Percentiles rank a stretch among this genome's conserved stretches.
Conservation (phyloP, 2,888 invertebrate species). For the Thysanoteuthis rhombus region DNA sequence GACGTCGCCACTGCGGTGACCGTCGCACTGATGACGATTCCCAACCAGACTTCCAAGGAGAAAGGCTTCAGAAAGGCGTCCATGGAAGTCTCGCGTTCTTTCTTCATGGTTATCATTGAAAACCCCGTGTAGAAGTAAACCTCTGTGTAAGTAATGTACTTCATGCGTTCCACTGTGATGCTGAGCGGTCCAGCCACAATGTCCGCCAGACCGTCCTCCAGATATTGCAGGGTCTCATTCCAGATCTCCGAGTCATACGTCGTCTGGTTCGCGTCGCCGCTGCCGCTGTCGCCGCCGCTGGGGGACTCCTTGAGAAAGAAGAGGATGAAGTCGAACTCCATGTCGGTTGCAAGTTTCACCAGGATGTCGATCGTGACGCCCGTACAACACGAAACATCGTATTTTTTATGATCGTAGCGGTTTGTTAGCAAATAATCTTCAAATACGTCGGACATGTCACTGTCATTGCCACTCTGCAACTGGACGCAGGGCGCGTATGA, state of each 20-base stretch:
- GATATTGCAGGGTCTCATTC: conserved; percentile 88
- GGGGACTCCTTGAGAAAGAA: conserved; percentile 72
- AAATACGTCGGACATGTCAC: conserved; percentile 58
- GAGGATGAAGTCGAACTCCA: conserved; percentile 87
- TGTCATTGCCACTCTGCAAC: conserved; percentile 73
- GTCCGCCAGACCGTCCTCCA: conserved; percentile 86
- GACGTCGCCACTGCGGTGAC: conserved; percentile 89
- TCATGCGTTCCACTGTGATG: conserved; percentile 75
- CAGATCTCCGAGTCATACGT: conserved; percentile 68
- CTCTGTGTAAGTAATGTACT: conserved; percentile 85
- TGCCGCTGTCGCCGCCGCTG: conserved; percentile 62
- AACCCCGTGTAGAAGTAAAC: conserved; percentile 91
- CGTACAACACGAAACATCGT: conserved; percentile 76
- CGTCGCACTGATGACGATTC: conserved; percentile 87
- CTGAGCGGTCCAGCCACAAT: conserved; percentile 90
- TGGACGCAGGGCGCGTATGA: conserved; percentile 70
- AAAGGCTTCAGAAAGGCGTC: conserved; percentile 89
- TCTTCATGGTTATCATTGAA: conserved; percentile 80
- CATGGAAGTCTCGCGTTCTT: conserved; percentile 69
- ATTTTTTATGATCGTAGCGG: conserved; percentile 40
- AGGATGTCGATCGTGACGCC: conserved; percentile 87
- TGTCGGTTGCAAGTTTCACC: conserved; percentile 82
- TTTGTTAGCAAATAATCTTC: conserved; percentile 55
- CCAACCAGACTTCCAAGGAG: conserved; percentile 88
- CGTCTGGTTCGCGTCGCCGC: conserved; percentile 68